phyloP scores from a whole-genome alignment of 2,888 invertebrate species.

The Phortica okadai region DNA sequence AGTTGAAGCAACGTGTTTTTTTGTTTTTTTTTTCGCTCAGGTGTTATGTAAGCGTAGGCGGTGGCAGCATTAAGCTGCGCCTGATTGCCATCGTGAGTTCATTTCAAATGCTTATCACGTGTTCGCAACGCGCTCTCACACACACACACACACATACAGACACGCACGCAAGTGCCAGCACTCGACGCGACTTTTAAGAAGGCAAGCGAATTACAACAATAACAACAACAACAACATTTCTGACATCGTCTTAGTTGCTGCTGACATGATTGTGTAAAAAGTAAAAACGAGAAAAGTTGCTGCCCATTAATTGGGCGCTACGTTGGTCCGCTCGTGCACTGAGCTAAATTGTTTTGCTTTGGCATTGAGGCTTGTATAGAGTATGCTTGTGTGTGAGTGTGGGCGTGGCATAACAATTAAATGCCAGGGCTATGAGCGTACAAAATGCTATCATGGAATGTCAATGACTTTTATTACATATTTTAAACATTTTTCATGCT shows the following conservation, averaged over 20 bases:
- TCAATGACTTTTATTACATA: constrained; percentile 1
- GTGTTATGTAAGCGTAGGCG: constrained; percentile 19
- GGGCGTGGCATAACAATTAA: neutral
- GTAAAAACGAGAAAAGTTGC: neutral
- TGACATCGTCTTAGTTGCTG: too few species aligned
- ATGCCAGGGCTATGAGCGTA: neutral
- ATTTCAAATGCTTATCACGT: constrained; percentile 22
- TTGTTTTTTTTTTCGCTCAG: neutral
- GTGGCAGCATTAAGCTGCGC: neutral
- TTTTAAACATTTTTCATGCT: neutral
- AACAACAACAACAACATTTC: constrained; percentile 8
- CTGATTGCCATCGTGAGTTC: constrained; percentile 38
- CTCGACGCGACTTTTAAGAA: neutral
- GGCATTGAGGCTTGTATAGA: too few species aligned
- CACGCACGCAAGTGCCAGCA: constrained; percentile 27
- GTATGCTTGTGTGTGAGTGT: neutral
- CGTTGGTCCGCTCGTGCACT: neutral
- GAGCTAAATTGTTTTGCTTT: too few species aligned
- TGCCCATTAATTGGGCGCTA: neutral
- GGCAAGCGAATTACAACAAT: neutral
- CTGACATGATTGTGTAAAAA: neutral
- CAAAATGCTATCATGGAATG: neutral
- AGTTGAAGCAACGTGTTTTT: neutral
- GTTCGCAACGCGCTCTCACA: neutral
- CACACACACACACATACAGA: constrained; percentile 26